Percentiles rank a stretch among this genome's conserved stretches.
These are phyloP conservation scores for Cristatella mucedo DNA, from an alignment of 2,888 invertebrate genomes.

Conservation along the genomic window DNA sequence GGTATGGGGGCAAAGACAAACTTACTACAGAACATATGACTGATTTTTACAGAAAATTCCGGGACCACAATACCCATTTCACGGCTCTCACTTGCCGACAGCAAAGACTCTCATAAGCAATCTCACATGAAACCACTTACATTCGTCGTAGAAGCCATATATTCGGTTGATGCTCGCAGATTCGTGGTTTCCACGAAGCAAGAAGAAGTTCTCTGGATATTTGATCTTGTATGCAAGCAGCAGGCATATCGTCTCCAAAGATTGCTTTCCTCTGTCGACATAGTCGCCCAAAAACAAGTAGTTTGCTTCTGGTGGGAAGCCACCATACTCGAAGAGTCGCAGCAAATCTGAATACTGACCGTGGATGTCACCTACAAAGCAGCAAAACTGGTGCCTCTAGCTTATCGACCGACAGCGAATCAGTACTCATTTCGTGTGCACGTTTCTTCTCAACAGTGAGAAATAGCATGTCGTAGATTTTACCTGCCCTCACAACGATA, in stretches of 20 bases:
- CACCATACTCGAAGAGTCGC: constrained; percentile 37
- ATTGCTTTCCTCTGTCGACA: constrained; percentile 91
- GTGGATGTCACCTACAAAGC: constrained; percentile 33
- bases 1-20: no score
- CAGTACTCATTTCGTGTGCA: no score
- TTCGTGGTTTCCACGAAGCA: constrained; percentile 43
- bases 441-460: no score
- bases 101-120: neutral
- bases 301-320: constrained; percentile 38
- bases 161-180: constrained; percentile 49
- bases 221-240: constrained; percentile 57
- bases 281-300: constrained; percentile 60
- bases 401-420: no score
- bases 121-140: constrained; percentile 28
- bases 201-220: constrained; percentile 73
- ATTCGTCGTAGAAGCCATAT: constrained; percentile 69
- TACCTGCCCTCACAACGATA: no score
- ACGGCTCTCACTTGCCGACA: no score
- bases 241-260: constrained; percentile 93
- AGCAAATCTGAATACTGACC: constrained; percentile 38
- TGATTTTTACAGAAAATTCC: no score
- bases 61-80: no score
- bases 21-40: no score
- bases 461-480: no score
- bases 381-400: no score